Evolutionary conservation across 1,140 invertebrate species (phyloP).

Genomic region (Bombus soroeensis): DNA sequence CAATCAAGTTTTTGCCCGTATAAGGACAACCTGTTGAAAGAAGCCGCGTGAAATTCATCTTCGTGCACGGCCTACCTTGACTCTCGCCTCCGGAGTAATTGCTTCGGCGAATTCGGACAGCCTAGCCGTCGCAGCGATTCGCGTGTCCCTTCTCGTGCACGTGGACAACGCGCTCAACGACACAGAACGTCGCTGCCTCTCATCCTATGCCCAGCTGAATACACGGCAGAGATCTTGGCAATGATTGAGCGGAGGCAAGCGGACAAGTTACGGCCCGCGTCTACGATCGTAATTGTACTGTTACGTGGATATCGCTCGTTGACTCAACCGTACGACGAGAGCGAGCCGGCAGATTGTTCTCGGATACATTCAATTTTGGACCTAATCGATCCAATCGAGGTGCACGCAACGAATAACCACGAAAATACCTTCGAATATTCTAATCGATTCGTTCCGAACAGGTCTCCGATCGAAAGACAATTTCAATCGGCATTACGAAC

Average conservation of each 20-base stretch:
- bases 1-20: slow-evolving; percentile 50
- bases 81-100: slow-evolving; percentile 1
- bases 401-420: background rate
- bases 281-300: slow-evolving; percentile 37
- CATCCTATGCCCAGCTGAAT: background rate
- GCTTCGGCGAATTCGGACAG: slow-evolving; percentile 25
- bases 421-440: background rate
- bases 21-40: slow-evolving; percentile 17
- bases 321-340: background rate
- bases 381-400: background rate
- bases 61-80: background rate
- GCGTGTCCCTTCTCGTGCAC: background rate
- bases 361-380: background rate
- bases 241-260: slow-evolving; percentile 29
- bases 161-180: background rate
- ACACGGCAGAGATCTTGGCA: slow-evolving; percentile 32
- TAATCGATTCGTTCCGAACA: background rate
- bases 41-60: slow-evolving; percentile 28
- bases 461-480: no score
- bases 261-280: slow-evolving; percentile 38
- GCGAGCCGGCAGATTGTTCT: background rate
- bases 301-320: background rate
- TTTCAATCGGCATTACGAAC: no score
- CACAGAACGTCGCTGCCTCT: background rate
- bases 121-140: no score